Evolutionary conservation across 2,797 vertebrate species (phyloP).

Genomic region (Amniataba percoides): DNA sequence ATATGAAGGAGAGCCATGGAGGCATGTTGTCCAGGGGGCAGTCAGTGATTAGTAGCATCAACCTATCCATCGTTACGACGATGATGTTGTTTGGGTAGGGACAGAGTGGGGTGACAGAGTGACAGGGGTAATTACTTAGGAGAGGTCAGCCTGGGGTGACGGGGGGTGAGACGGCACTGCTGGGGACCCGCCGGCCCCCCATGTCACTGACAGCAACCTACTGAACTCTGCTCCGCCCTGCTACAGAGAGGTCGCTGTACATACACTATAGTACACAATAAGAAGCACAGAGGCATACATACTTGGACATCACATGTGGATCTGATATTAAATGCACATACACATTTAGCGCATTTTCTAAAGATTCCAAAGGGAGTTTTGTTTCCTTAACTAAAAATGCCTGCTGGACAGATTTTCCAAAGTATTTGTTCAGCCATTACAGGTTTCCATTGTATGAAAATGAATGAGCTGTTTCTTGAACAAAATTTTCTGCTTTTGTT

Average conservation of each 20-base stretch:
- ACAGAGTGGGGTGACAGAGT: slow-evolving; percentile 66
- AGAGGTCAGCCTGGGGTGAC: slow-evolving; percentile 69
- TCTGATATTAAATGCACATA: slow-evolving; percentile 11
- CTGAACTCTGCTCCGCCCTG: slow-evolving; percentile 53
- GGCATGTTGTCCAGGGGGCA: slow-evolving; percentile 69
- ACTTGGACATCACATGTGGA: slow-evolving; percentile 34
- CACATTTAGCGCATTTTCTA: background rate
- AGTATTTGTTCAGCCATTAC: background rate
- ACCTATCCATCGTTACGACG: slow-evolving; percentile 63
- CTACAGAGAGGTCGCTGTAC: slow-evolving; percentile 60
- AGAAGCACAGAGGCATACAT: slow-evolving; percentile 15
- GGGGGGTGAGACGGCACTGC: slow-evolving; percentile 45
- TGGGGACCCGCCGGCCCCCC: slow-evolving; percentile 32
- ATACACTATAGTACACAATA: slow-evolving; percentile 42
- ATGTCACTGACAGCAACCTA: slow-evolving; percentile 72
- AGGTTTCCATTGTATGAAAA: background rate
- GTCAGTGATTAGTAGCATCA: slow-evolving; percentile 79
- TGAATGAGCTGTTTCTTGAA: background rate
- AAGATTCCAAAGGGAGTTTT: background rate
- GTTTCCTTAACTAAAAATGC: background rate
- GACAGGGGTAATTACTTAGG: slow-evolving; percentile 79
- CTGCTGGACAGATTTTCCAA: background rate
- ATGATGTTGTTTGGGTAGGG: slow-evolving; percentile 74
- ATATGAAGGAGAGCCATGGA: slow-evolving; percentile 65
- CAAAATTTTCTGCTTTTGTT: no score